A percentile compares a stretch with the other conserved stretches of the same genome.
These are phyloP conservation scores for Tribolium freemani DNA, from an alignment of 2,888 invertebrate genomes.

Conservation along the genomic window DNA sequence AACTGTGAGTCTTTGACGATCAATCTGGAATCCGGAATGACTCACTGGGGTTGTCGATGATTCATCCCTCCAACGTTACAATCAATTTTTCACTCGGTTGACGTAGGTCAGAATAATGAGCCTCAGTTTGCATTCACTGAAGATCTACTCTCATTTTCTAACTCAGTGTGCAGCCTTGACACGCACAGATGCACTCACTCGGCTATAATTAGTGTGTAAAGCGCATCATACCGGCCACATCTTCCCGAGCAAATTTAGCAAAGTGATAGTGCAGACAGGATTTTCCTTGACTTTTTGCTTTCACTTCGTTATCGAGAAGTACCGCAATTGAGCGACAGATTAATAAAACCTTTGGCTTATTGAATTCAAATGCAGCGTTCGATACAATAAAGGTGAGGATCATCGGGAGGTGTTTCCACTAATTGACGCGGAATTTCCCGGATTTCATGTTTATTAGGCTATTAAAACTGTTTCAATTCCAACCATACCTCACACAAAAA, in stretches of 20 bases:
- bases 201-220: constrained; percentile 30
- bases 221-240: constrained; percentile 8
- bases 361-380: constrained; percentile 24
- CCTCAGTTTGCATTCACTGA: not conserved
- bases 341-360: constrained; percentile 13
- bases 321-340: constrained; percentile 8
- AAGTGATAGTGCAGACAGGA: constrained; percentile 26
- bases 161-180: constrained; percentile 34
- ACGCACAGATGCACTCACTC: constrained; percentile 38
- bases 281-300: constrained; percentile 43
- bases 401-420: not conserved
- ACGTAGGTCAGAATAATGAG: constrained; percentile 28
- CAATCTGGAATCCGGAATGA: constrained; percentile 29
- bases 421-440: constrained; percentile 3
- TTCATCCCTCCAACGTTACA: constrained; percentile 12
- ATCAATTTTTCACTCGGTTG: constrained; percentile 17
- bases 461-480: not conserved
- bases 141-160: constrained; percentile 33
- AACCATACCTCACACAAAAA: not conserved
- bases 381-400: constrained; percentile 1
- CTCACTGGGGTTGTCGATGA: constrained; percentile 19
- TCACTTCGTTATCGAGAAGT: constrained; percentile 22
- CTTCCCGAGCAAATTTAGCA: constrained; percentile 9
- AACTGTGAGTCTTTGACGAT: constrained; percentile 6
- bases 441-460: constrained; percentile 1